phyloP scores from a whole-genome alignment of 1,140 invertebrate species.

The Neodiprion fabricii region DNA sequence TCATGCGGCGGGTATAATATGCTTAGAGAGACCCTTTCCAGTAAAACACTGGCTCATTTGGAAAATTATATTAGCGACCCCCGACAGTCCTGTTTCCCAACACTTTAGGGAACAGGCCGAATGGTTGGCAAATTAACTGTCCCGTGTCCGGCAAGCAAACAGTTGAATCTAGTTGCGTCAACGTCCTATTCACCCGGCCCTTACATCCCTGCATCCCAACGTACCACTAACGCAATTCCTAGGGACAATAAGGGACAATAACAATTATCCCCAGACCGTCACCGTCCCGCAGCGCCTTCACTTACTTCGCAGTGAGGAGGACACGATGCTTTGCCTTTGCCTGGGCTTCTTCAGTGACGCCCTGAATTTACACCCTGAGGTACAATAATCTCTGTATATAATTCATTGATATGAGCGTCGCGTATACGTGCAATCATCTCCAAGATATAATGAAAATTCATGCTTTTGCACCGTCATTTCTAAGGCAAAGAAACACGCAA shows the following conservation, averaged over 20 bases:
- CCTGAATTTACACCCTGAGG: background rate
- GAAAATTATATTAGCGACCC: constrained; percentile 1
- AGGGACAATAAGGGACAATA: constrained; percentile 7
- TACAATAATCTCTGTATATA: background rate
- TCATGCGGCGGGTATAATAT: background rate
- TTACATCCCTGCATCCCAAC: background rate
- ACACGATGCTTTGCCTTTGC: too few species aligned
- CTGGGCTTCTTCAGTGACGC: too few species aligned
- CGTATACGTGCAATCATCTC: too few species aligned
- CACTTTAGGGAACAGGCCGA: background rate
- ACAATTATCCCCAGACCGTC: constrained; percentile 3
- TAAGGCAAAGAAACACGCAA: too few species aligned
- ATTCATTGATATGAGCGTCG: background rate
- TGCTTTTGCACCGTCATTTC: too few species aligned
- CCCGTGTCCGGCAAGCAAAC: constrained; percentile 1
- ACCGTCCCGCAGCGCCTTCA: background rate
- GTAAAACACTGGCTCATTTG: constrained; percentile 4
- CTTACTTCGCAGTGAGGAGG: background rate
- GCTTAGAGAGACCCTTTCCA: background rate
- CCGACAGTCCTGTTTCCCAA: background rate
- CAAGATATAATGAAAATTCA: too few species aligned
- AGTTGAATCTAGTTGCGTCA: constrained; percentile 7
- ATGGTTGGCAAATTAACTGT: constrained; percentile 4
- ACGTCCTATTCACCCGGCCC: background rate
- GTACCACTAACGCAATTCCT: constrained; percentile 7